Evolutionary conservation across 2,113 vertebrate genomes (phyloP).

Genomic region (Gymnarchus niloticus): DNA sequence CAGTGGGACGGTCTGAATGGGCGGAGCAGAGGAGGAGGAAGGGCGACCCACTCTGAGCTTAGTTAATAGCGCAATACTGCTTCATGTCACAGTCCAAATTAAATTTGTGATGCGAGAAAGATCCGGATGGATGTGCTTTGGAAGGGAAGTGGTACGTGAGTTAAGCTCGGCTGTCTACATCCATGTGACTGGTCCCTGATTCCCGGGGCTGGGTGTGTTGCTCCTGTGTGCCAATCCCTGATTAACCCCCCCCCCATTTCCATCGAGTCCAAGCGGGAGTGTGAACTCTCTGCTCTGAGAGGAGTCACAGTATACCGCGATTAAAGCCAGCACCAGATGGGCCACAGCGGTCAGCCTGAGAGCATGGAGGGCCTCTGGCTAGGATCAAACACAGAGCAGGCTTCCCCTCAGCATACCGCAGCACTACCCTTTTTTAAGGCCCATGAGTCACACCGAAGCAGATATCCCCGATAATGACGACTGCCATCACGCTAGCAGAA

Average conservation of each 20-base stretch:
- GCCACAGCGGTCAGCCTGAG: conserved; percentile 59
- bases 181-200: neutral
- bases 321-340: conserved; percentile 68
- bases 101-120: neutral
- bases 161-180: neutral
- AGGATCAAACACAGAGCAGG: conserved; percentile 60
- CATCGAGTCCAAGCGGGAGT: conserved; percentile 14
- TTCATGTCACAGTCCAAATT: neutral
- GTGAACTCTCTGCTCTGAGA: conserved; percentile 29
- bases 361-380: conserved; percentile 57
- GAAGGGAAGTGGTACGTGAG: neutral
- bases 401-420: conserved; percentile 46
- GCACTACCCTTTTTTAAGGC: conserved; percentile 32
- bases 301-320: conserved; percentile 41
- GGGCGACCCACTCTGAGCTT: neutral
- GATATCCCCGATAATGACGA: conserved; percentile 47
- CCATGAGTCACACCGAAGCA: conserved; percentile 29
- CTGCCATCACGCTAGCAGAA: conserved; percentile 38
- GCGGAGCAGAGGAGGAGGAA: neutral
- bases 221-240: conserved; percentile 14
- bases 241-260: conserved; percentile 17
- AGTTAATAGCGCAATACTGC: conserved; percentile 1
- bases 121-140: neutral
- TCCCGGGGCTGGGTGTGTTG: neutral
- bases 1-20: neutral